A percentile compares a stretch with the other conserved stretches of the same genome.
phyloP scores from a whole-genome alignment of 1,140 invertebrate genomes.

The Druon quercuslanigerum region DNA sequence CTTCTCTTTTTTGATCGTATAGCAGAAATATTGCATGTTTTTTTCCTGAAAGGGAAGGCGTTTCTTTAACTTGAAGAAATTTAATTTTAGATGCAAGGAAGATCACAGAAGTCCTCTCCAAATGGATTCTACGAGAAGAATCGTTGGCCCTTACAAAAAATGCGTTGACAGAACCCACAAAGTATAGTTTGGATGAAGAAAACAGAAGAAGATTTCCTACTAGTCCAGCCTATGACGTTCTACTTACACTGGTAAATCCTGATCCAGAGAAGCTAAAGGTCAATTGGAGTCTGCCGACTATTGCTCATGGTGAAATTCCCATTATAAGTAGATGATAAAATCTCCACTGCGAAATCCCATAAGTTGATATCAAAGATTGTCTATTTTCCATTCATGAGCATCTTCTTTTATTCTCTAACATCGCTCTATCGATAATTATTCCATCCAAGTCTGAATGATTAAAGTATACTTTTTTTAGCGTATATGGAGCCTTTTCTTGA shows the following conservation, averaged over 20 bases:
- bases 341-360: background rate
- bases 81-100: constrained; percentile 57
- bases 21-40: background rate
- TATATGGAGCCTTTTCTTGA: constrained; percentile 85
- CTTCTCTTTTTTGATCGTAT: background rate
- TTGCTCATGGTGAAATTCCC: constrained; percentile 76
- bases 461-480: constrained; percentile 75
- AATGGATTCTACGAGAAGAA: constrained; percentile 70
- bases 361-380: background rate
- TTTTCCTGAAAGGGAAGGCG: background rate
- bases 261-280: constrained; percentile 82
- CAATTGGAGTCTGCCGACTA: constrained; percentile 81
- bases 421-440: too few relatives aligned
- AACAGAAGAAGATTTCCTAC: constrained; percentile 73
- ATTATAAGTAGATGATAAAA: background rate
- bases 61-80: constrained; percentile 19
- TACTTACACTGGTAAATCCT: constrained; percentile 86
- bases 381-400: background rate
- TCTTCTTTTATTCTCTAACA: background rate
- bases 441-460: background rate
- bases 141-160: constrained; percentile 68
- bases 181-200: constrained; percentile 68
- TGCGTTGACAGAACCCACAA: constrained; percentile 68
- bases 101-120: constrained; percentile 64
- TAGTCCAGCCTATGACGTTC: constrained; percentile 82